Evolutionary conservation across 2,113 vertebrate genomes (phyloP).

Genomic region (Thalassarche chlororhynchos): DNA sequence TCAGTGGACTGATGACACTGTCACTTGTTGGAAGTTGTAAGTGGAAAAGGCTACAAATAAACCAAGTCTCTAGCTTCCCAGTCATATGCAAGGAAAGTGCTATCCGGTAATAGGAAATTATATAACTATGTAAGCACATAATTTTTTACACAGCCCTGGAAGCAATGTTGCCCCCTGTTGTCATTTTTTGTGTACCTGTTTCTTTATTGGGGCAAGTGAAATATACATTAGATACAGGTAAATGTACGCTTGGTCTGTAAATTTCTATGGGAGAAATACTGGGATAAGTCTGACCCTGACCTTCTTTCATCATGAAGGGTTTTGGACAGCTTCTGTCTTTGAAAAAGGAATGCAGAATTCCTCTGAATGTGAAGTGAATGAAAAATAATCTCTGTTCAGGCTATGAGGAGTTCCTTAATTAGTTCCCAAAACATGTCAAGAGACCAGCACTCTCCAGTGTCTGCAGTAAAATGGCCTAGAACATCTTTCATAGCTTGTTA

Average conservation of each 20-base stretch:
- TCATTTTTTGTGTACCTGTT: background rate
- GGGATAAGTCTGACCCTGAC: background rate
- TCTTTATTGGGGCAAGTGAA: background rate
- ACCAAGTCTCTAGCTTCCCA: background rate
- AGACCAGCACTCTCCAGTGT: background rate
- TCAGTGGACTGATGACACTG: background rate
- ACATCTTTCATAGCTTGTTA: background rate
- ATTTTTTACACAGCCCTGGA: background rate
- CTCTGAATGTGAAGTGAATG: background rate
- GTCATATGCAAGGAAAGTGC: background rate
- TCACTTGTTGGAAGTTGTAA: background rate
- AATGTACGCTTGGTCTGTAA: background rate
- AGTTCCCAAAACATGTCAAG: background rate
- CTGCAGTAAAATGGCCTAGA: background rate
- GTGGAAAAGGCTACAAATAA: background rate
- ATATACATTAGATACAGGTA: background rate
- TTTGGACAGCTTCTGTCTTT: background rate
- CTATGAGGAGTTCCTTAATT: background rate
- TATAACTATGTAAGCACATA: background rate
- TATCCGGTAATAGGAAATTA: background rate
- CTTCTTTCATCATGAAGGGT: background rate
- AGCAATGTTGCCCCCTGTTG: background rate
- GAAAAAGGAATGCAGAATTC: background rate
- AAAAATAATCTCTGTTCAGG: background rate
- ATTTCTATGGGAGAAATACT: background rate